Evolutionary conservation across 53 echinoderm and acorn worm species (phyloP), one percentile per base, ranked within the genome.

Genomic region (Pentamera pediparva): DNA sequence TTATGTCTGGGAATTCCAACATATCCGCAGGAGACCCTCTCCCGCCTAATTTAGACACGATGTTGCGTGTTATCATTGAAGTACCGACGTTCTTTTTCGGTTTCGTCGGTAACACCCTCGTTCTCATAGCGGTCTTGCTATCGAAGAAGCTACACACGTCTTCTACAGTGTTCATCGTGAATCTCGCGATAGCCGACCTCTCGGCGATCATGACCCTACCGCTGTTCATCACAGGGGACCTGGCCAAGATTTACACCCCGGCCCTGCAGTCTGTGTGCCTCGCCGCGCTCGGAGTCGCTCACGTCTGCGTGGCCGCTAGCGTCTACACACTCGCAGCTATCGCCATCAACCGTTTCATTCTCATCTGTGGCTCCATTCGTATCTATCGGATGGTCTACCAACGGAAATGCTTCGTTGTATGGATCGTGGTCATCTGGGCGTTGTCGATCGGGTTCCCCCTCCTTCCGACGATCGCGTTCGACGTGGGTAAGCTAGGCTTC

Each of bases 401-500:
- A 40, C 19, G 20, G 25, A 65, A 65, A 24, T 2, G 38, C 20
- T 27, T 39, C 1, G 6, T 65, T 13, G 39, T 65, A 7, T 39
- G 40, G 65, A 9, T 65, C 20, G 12, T 18, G 2, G 38, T n/a
- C 4, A 17, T 65, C 22, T 65, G 65, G 65, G 21, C 40, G 12
- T 39, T 65, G 11, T 21, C 40, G 12, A 35, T 34, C 9, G 33
- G 18, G 17, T 17, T 40, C 37, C 26, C 37, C 6, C 38, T 65
- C 15, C 22, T 65, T 8, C 65, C 65, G 6, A 21, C 65, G 4
- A 28, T 65, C 27, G 65, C 22, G 1, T 65, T 65, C 40, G 65
- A 39, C 26, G 65, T 65, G 20, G 65, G 65, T 15, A 38, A 39
- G 40, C 22, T 65, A 4, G 65, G 65, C 12, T 65, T 65, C 24